phyloP scores from a whole-genome alignment of 2,113 vertebrate genomes.

The Cariama cristata region DNA sequence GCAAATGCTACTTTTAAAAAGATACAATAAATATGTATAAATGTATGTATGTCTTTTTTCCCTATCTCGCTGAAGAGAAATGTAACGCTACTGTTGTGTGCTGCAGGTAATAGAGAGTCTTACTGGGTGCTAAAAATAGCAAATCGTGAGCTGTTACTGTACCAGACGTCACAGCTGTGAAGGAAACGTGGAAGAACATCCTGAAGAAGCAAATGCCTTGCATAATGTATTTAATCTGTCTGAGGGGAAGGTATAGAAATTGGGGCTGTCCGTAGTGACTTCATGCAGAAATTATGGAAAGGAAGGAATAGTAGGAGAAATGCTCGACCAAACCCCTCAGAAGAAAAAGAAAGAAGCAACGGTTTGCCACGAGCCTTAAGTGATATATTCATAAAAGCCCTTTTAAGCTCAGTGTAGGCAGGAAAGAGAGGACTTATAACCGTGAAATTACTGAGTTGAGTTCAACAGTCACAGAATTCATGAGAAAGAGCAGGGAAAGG shows the following conservation, averaged over 20 bases:
- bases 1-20: conserved; percentile 59
- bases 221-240: not conserved
- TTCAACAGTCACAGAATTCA: not conserved
- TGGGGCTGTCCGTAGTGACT: not conserved
- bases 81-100: not conserved
- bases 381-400: not conserved
- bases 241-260: not conserved
- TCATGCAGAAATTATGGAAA: not conserved
- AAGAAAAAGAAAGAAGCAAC: not conserved
- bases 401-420: not conserved
- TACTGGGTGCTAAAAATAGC: not conserved
- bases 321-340: not conserved
- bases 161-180: not conserved
- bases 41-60: conserved; percentile 63
- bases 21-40: conserved; percentile 65
- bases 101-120: not conserved
- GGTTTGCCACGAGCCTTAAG: not conserved
- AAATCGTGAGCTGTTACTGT: not conserved
- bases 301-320: not conserved
- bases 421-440: not conserved
- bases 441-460: not conserved
- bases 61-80: conserved; percentile 29
- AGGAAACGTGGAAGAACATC: not conserved
- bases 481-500: not conserved
- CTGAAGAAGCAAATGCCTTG: not conserved